Conservation (phyloP, 2,113 vertebrate genomes). For the Rhegmatorhina hoffmannsi region DNA sequence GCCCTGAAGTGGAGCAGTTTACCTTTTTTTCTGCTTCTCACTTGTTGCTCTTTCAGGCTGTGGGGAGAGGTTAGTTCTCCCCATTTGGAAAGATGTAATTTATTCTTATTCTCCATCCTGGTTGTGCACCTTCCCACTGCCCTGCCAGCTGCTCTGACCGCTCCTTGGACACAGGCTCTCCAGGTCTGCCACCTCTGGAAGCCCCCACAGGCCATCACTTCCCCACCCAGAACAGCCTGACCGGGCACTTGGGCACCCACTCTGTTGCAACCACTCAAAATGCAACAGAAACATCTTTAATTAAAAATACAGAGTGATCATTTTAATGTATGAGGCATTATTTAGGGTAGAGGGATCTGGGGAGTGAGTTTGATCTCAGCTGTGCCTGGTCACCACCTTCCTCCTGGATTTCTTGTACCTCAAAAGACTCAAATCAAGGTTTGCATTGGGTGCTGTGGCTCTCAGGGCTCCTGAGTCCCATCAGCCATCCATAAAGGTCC, state of each 20-base stretch:
- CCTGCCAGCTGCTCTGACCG: background rate
- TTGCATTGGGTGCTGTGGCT: background rate
- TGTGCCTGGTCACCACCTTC: background rate
- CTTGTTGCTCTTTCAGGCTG: background rate
- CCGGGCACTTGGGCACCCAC: accelerated
- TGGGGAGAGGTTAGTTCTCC: background rate
- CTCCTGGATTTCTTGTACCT: background rate
- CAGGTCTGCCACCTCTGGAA: background rate
- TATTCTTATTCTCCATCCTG: background rate
- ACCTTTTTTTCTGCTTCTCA: background rate
- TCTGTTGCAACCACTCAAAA: background rate
- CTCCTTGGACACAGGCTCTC: background rate
- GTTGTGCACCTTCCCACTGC: accelerated
- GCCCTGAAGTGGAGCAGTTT: background rate
- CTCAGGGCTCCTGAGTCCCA: background rate
- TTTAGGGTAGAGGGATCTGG: background rate
- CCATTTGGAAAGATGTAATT: background rate
- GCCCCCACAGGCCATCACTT: accelerated
- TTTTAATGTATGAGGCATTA: background rate
- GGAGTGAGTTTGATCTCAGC: background rate
- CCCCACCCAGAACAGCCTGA: background rate
- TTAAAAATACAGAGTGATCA: background rate
- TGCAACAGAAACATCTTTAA: background rate
- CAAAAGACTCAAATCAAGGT: background rate
- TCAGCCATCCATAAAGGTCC: background rate